phyloP scores from a whole-genome alignment of 2,888 invertebrate genomes.

The Osmoderma eremita region DNA sequence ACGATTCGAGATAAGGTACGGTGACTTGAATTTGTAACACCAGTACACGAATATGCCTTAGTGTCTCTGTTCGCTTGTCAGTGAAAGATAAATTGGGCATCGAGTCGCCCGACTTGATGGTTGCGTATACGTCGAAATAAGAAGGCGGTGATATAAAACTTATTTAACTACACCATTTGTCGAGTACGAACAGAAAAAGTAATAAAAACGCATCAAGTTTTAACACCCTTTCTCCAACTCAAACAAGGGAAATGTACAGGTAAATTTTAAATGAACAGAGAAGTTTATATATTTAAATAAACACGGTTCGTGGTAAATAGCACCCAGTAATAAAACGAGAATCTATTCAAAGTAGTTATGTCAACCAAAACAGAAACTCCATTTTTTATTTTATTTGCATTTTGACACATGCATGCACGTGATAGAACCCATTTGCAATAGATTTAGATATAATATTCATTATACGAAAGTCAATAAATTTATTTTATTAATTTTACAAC shows the following conservation, averaged over 20 bases:
- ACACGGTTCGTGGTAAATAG: too few relatives aligned
- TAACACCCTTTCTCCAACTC: constrained; percentile 4
- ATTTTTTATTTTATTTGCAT: too few relatives aligned
- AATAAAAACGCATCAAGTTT: constrained; percentile 1
- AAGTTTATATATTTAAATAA: too few relatives aligned
- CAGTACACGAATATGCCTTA: constrained; percentile 24
- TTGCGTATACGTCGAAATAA: constrained; percentile 20
- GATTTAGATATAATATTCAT: too few relatives aligned
- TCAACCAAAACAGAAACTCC: too few relatives aligned
- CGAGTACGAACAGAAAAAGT: neutral
- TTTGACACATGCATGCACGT: too few relatives aligned
- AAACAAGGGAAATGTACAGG: neutral
- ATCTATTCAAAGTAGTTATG: too few relatives aligned
- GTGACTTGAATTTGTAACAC: constrained; percentile 26
- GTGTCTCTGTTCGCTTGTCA: constrained; percentile 23
- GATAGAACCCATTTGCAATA: too few relatives aligned
- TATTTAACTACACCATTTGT: constrained; percentile 19
- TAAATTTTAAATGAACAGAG: too few relatives aligned
- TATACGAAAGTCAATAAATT: too few relatives aligned
- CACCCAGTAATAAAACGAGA: too few relatives aligned
- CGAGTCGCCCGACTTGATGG: constrained; percentile 2
- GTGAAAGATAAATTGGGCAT: constrained; percentile 22
- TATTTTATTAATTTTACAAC: too few relatives aligned
- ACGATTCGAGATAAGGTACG: constrained; percentile 19
- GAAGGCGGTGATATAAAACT: constrained; percentile 2